Evolutionary conservation across 2,797 vertebrate genomes (phyloP), one percentile per base, ranked within the genome.

Genomic region (Siniperca undulata): DNA sequence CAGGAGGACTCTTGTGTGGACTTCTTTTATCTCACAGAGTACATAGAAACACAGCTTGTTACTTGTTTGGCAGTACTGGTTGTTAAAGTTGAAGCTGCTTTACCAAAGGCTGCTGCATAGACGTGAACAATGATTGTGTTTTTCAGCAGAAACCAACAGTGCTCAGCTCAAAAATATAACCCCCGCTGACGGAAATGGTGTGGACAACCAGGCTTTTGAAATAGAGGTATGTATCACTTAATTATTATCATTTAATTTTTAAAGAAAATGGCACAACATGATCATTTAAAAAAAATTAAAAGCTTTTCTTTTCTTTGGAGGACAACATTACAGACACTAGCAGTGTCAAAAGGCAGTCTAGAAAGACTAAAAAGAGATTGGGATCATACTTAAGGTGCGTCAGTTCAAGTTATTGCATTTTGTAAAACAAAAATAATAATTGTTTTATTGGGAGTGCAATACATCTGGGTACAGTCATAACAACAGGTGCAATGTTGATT

Each of bases 191-290:
- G 60, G 50, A 82, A 69, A 66, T 24, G 96, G 95, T 0, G 24
- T 91, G 69, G 92, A 94, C 79, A 96, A 96, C 81, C 71, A 56
- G 13, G 92, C 74, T 55, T 96, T 92, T 94, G 91, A 95, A 71
- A 64, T 80, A 0, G 77, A 89, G 90, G 96, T 96, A 92, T 53
- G 85, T 85, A 13, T 80, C 22, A 62, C 9, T n/a, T n/a, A n/a
- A n/a, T n/a, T n/a, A n/a, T n/a, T n/a, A n/a, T n/a, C n/a, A 0
- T 70, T 66, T 65, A 0, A 2, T 12, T 73, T 83, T 38, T 14
- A 61, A 74, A 30, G 17, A 70, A 42, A 84, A 75, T 19, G 11
- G 9, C 53, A 76, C 38, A 64, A 10, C 0, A 30, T 38, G 1
- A 27, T 52, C 0, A 5, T 20, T 50, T 64, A 53, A 42, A 34